phyloP scores from a whole-genome alignment of 2,888 invertebrate genomes.

The Tipula vernalis region DNA sequence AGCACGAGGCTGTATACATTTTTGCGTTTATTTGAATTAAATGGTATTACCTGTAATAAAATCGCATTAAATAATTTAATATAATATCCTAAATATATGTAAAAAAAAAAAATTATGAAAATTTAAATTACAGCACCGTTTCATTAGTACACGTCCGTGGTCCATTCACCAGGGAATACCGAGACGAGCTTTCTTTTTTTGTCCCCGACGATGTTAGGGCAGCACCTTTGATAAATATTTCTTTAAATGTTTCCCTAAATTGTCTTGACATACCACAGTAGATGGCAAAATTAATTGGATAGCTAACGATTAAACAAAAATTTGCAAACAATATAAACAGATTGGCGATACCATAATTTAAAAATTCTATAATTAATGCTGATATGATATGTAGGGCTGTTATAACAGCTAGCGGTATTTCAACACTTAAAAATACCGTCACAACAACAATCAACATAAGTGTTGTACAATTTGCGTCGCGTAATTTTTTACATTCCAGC shows the following conservation, averaged over 20 bases:
- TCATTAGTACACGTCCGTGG: slow-evolving; percentile 74
- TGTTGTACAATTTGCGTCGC: slow-evolving; percentile 69
- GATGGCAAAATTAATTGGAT: slow-evolving; percentile 89
- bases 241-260: slow-evolving; percentile 87
- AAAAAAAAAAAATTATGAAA: background rate
- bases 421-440: slow-evolving; percentile 68
- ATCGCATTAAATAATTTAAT: background rate
- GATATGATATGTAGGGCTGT: slow-evolving; percentile 74
- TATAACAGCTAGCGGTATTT: slow-evolving; percentile 73
- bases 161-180: slow-evolving; percentile 71
- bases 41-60: background rate
- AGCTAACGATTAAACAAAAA: slow-evolving; percentile 81
- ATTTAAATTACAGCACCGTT: slow-evolving; percentile 44
- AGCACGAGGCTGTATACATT: background rate
- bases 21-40: background rate
- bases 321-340: slow-evolving; percentile 71
- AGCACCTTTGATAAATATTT: slow-evolving; percentile 50
- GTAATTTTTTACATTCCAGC: slow-evolving; percentile 57
- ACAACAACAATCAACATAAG: slow-evolving; percentile 80
- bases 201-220: slow-evolving; percentile 38
- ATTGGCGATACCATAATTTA: slow-evolving; percentile 67
- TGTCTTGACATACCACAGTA: slow-evolving; percentile 94
- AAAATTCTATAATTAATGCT: slow-evolving; percentile 53
- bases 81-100: background rate
- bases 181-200: slow-evolving; percentile 55